These are phyloP conservation scores for Mnemiopsis leidyi DNA, from an alignment of 37 sponge, comb jelly and placozoan species.

Conservation along the genomic window DNA sequence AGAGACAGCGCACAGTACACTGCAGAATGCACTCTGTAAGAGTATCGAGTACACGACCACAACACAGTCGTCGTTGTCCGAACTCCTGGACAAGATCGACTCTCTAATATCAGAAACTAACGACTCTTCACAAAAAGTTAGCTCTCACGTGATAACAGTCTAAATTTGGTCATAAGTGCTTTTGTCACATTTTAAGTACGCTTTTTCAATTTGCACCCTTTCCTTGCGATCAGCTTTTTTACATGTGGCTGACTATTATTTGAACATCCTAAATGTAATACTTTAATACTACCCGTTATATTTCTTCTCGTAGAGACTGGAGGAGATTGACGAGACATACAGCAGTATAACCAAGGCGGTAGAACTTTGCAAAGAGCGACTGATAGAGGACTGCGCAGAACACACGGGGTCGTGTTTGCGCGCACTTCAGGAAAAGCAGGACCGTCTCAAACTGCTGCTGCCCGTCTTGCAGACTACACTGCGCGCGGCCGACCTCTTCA, in stretches of 20 bases:
- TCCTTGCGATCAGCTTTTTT: no score
- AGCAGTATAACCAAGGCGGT: conserved; percentile 17
- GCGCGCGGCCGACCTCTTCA: conserved; percentile 27
- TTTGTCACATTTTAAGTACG: neutral
- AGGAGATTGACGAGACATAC: conserved; percentile 48
- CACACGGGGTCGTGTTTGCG: neutral
- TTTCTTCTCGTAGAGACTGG: conserved; percentile 9
- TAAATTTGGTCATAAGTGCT: neutral
- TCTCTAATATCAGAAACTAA: neutral
- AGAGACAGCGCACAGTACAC: conserved; percentile 35
- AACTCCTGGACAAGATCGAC: neutral
- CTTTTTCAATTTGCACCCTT: neutral
- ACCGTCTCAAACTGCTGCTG: neutral
- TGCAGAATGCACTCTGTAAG: conserved; percentile 27
- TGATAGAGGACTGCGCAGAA: neutral
- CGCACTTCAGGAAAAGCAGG: conserved; percentile 21
- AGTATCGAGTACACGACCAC: conserved; percentile 14
- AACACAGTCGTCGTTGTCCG: neutral
- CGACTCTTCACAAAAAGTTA: neutral
- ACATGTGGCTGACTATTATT: no score
- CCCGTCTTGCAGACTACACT: conserved; percentile 15
- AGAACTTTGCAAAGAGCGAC: conserved; percentile 22
- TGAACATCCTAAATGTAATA: no score
- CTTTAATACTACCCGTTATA: no score
- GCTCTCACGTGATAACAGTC: neutral